Percentiles rank a stretch among this genome's conserved stretches.
Conservation (phyloP, 1,140 invertebrate species). For the Platyscapa corneri region DNA sequence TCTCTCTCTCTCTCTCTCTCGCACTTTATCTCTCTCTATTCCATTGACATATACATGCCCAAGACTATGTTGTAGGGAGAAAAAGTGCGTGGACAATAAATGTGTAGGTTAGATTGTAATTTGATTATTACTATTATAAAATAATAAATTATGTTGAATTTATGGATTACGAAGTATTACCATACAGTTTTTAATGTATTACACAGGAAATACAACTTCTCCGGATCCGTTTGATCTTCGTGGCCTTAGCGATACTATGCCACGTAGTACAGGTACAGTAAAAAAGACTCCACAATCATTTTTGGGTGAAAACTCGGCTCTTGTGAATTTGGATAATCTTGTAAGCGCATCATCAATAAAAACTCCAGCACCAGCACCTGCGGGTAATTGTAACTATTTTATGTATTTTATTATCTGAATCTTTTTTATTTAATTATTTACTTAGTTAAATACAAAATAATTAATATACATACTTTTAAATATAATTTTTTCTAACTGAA, state of each 20-base stretch:
- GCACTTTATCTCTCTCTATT: too few relatives aligned
- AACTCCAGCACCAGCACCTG: slow-evolving; percentile 64
- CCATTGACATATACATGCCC: too few relatives aligned
- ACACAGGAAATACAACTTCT: slow-evolving; percentile 68
- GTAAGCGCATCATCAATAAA: slow-evolving; percentile 80
- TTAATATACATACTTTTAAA: neutral
- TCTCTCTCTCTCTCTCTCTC: too few relatives aligned
- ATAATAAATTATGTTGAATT: too few relatives aligned
- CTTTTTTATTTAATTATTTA: neutral
- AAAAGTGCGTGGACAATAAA: too few relatives aligned
- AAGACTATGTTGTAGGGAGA: too few relatives aligned
- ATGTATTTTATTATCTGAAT: neutral
- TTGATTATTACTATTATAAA: too few relatives aligned
- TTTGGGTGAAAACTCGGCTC: slow-evolving; percentile 93
- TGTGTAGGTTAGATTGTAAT: too few relatives aligned
- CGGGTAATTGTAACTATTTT: slow-evolving; percentile 62
- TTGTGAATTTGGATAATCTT: slow-evolving; percentile 96
- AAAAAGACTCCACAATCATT: slow-evolving; percentile 94
- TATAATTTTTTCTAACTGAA: slow-evolving; percentile 45
- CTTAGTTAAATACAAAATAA: neutral
- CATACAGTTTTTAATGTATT: slow-evolving; percentile 22
- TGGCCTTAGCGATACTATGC: slow-evolving; percentile 75
- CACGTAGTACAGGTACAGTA: slow-evolving; percentile 75
- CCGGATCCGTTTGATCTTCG: slow-evolving; percentile 84
- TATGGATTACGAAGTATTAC: too few relatives aligned